phyloP scores from a whole-genome alignment of 2,113 vertebrate species.

The Sminthopsis crassicaudata region DNA sequence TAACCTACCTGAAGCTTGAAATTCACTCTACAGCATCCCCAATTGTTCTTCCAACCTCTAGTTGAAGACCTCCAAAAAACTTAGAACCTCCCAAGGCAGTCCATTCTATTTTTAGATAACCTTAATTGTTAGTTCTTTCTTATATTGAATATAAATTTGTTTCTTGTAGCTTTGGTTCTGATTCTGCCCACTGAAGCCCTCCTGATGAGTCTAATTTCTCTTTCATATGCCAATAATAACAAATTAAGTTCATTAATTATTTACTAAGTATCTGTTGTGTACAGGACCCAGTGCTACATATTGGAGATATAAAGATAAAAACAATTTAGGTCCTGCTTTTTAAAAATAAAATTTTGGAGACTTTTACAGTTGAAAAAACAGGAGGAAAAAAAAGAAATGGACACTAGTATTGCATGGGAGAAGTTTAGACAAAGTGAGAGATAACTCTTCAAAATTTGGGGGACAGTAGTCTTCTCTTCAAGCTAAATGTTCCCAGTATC shows the following conservation, averaged over 20 bases:
- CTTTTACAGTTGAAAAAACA: background rate
- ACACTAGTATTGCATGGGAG: background rate
- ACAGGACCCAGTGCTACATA: background rate
- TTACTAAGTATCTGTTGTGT: conserved; percentile 1
- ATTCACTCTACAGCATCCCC: background rate
- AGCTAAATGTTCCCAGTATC: background rate
- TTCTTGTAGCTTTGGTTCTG: background rate
- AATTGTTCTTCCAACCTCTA: background rate
- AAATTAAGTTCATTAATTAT: background rate
- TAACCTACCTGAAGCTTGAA: background rate
- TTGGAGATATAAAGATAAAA: background rate
- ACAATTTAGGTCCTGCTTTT: background rate
- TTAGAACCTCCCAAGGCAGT: background rate
- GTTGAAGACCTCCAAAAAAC: background rate
- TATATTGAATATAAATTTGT: background rate
- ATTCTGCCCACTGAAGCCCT: background rate
- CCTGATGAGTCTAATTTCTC: background rate
- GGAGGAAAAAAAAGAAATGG: background rate
- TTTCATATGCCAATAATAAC: background rate
- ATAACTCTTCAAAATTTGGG: background rate
- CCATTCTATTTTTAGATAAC: background rate
- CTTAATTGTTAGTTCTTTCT: background rate
- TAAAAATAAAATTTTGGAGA: background rate
- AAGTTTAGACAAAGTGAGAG: background rate
- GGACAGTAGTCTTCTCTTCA: background rate